Evolutionary conservation across 2,797 vertebrate species (phyloP), one percentile per base, ranked within the genome.

Genomic region (Halcyon smyrnensis): DNA sequence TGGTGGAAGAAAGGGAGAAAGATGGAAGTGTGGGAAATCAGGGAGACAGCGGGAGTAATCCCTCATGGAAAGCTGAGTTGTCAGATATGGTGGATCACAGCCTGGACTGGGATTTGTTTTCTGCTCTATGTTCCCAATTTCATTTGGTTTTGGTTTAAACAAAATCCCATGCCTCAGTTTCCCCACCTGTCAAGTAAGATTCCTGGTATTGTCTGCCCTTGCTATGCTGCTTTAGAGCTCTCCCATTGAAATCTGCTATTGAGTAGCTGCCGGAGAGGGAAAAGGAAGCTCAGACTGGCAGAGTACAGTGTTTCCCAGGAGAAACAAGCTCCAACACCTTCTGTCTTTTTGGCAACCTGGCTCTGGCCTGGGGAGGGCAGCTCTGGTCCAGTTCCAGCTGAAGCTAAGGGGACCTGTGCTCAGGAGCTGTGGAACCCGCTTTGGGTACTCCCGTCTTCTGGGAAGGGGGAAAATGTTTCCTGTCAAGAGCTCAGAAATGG

Each of bases 401-500:
- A 30, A 89, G 70, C 32, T 46, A 15, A 15, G 20, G 50, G 25
- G 30, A 39, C 21, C 8, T 51, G 46, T 28, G 25, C n/a, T 30
- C 14, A 1, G 15, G 21, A 36, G 25, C 54, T 23, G 59, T 1
- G 24, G 60, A n/a, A 83, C 12, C 51, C 68, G 8, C 46, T n/a
- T 28, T 7, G 37, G 45, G 7, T 51, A 28, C 11, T 56, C 39
- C 19, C 0, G 0, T 32, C 34, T 54, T 46, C 34, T 59, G 48
- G 51, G 17, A 73, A 59, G 39, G 48, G 27, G 28, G 36, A 6
- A 48, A 27, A 32, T 5, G 2, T 28, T 91, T 50, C 10, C 30
- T 1, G 0, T 3, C 0, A 0, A 36, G 73, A 69, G 45, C 80
- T 89, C 24, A 2, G n/a, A 25, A 76, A n/a, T 0, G 1, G 10